phyloP scores from a whole-genome alignment of 1,140 invertebrate species.

The Cherax quadricarinatus region DNA sequence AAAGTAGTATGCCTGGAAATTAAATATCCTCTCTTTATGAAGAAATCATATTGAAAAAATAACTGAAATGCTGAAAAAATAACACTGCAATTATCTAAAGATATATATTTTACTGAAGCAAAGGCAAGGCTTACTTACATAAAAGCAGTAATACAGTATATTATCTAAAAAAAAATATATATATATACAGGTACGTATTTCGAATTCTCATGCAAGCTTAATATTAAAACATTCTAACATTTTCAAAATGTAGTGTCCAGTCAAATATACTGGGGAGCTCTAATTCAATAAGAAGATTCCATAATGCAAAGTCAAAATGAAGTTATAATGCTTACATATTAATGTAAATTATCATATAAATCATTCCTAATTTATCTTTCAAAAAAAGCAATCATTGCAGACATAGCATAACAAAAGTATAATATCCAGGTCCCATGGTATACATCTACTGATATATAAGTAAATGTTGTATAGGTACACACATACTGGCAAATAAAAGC shows the following conservation, averaged over 20 bases:
- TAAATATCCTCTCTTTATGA: constrained; percentile 18
- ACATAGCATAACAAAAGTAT: neutral
- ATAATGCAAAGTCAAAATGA: constrained; percentile 28
- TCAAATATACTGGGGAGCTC: neutral
- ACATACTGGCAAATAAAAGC: neutral
- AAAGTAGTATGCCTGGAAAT: constrained; percentile 43
- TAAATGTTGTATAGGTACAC: neutral
- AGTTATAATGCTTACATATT: constrained; percentile 17
- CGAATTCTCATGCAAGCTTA: constrained; percentile 21
- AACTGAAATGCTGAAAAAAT: neutral
- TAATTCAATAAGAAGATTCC: neutral
- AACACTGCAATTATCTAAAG: constrained; percentile 4
- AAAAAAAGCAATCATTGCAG: neutral
- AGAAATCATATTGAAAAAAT: constrained; percentile 30
- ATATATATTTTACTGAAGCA: constrained; percentile 29
- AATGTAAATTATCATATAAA: neutral
- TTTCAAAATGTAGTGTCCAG: neutral
- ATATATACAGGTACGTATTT: neutral
- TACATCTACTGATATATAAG: neutral
- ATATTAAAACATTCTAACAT: neutral
- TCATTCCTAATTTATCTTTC: neutral
- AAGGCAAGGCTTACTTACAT: constrained; percentile 30
- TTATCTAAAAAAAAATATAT: constrained; percentile 8
- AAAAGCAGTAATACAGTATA: constrained; percentile 1
- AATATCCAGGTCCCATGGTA: neutral